Evolutionary conservation across 2,888 invertebrate species (phyloP).

Genomic region (Apantesis nais): DNA sequence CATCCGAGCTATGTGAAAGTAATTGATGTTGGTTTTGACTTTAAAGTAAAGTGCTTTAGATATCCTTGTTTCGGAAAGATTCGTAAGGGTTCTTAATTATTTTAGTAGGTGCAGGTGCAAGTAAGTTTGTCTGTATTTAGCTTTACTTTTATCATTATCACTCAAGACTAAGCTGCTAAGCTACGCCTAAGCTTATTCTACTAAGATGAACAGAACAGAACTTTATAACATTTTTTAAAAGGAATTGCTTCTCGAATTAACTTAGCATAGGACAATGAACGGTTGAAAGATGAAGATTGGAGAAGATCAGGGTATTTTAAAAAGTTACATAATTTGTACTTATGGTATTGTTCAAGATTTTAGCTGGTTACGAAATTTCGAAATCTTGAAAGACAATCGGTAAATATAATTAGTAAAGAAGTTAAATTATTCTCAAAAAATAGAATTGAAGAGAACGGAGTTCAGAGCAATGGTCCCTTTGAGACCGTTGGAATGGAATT

Average conservation of each 20-base stretch:
- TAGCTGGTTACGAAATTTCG: background rate
- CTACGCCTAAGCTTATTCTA: no score
- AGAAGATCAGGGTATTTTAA: background rate
- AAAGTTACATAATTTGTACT: background rate
- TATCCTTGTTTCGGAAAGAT: background rate
- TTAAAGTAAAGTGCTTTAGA: background rate
- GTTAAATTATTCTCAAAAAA: constrained; percentile 40
- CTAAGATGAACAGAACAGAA: background rate
- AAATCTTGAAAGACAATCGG: constrained; percentile 18
- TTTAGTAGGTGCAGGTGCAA: background rate
- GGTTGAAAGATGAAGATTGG: background rate
- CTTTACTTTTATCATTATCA: no score
- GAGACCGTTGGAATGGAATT: constrained; percentile 53
- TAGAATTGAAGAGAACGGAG: constrained; percentile 32
- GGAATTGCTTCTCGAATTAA: background rate
- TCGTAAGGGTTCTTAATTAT: background rate
- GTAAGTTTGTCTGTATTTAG: no score
- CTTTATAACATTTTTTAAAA: background rate
- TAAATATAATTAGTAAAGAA: constrained; percentile 40
- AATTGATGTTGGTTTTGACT: background rate
- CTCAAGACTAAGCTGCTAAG: no score
- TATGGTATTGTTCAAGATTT: background rate
- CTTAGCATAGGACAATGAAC: background rate
- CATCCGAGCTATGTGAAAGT: constrained; percentile 19
- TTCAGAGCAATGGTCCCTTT: constrained; percentile 45